Evolutionary conservation across 2,113 vertebrate species (phyloP), one percentile per base, ranked within the genome.

Genomic region (Grus americana): DNA sequence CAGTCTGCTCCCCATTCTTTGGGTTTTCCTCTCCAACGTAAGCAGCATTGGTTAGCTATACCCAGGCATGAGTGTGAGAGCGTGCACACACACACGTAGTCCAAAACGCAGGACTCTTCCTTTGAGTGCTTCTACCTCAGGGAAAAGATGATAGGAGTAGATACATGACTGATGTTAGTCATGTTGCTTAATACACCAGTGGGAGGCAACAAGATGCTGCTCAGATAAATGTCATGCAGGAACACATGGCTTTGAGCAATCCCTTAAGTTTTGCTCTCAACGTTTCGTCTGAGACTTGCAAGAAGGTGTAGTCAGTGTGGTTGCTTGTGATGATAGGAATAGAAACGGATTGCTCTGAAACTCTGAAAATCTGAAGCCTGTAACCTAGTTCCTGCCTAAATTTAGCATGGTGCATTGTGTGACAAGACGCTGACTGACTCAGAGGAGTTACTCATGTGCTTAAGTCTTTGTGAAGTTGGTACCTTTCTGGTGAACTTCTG

Each of bases 381-480:
- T 76, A 90, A 88, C 88, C 58, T 72, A 92, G 81, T 91, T 95
- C 44, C 63, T 95, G 84, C 86, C 89, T 94, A 94, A 95, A 85
- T 95, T 95, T 96, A 93, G 82, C 36, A 5, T 4, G 0, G 32
- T 79, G 80, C 36, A 23, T 38, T 86, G 71, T 95, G 85, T 95
- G 94, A 95, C 78, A 90, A 91, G 80, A 38, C 62, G 84, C 29
- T 96, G 95, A 96, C 74, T 97, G 95, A 96, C 74, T 97, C 92
- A 96, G 84, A 91, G 78, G n/a, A 85, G 89, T 93, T 97, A 95
- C 89, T 95, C 94, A 95, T 70, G 54, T 9, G 40, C 79, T 83
- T 55, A 63, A 63, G 34, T 47, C 78, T 86, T 74, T 83, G 63
- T 92, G 74, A 87, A 95, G 67, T 46, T 34, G 44, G 29, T 92